phyloP scores from a whole-genome alignment of 2,888 invertebrate genomes.

The Synergus japonicus region DNA sequence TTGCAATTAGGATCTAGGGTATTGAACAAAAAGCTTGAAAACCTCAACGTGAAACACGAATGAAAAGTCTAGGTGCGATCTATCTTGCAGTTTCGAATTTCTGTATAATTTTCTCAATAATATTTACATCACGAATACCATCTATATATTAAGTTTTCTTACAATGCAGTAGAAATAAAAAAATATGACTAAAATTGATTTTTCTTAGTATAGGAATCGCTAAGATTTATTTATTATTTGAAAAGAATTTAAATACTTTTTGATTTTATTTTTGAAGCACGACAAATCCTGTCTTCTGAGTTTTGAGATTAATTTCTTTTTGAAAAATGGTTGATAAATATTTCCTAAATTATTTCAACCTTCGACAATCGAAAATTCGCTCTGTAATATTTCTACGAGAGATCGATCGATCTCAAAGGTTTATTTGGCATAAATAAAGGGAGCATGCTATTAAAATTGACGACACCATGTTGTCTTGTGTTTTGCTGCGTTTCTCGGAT shows the following conservation, averaged over 20 bases:
- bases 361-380: not conserved
- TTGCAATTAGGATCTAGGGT: not conserved
- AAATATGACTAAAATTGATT: no score
- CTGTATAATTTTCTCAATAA: not conserved
- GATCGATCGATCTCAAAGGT: slow-evolving; percentile 19
- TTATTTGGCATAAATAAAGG: slow-evolving; percentile 30
- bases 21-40: not conserved
- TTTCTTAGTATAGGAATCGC: no score
- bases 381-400: not conserved
- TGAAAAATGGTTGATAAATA: no score
- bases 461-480: slow-evolving; percentile 78
- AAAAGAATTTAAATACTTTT: no score
- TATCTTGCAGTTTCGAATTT: not conserved
- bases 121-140: no score
- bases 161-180: no score
- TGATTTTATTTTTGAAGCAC: no score
- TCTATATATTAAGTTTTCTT: no score
- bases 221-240: no score
- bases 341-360: no score
- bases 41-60: not conserved
- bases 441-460: slow-evolving; percentile 61
- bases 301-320: not conserved
- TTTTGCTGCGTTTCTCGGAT: slow-evolving; percentile 80
- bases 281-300: not conserved
- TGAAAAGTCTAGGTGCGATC: not conserved